Evolutionary conservation across 2,888 invertebrate genomes (phyloP), one percentile per base, ranked within the genome.

Genomic region (Allophyes oxyacanthae): DNA sequence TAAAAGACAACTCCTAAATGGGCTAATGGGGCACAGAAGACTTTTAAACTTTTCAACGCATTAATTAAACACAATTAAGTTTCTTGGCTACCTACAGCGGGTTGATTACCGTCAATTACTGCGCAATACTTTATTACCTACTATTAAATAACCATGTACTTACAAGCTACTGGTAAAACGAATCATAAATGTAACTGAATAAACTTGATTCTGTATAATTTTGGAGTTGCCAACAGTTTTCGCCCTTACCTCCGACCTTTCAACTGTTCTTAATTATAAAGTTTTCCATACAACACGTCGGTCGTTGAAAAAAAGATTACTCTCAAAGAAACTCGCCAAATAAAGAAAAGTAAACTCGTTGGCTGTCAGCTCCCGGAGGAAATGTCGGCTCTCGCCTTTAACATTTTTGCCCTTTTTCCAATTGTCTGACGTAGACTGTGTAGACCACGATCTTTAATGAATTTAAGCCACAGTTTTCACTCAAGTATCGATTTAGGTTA

Each of bases 31-130:
- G 53, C 72, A 64, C 66, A 64, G 56, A 75, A 78, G 70, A 67
- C 69, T 78, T 73, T 71, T 65, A 58, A 74, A 77, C 67, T 71
- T 75, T 77, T 74, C 74, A 68, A 70, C 67, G 68, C 79, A 78
- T 75, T 79, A 77, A 77, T 79, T 78, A 79, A 69, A 73, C 67
- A 72, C 45, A 70, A 63, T 58, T 50, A 74, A 74, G 60, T 69
- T 79, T 67, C 50, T 66, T 64, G 58, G 48, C 49, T 60, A 40
- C 33, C 28, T 28, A 28, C 57, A 55, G 36, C 34, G 36, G 60
- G 53, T 58, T 56, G 51, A 71, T 73, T 59, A 62, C 36, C 54
- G 49, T 58, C 61, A 55, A 62, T 72, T 60, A 60, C 52, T 63
- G 43, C 7, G 42, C 51, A 61, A 55, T 52, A 33, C 30, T 44